phyloP scores from a whole-genome alignment of 2,113 vertebrate species.

The Lamprologus callipterus region DNA sequence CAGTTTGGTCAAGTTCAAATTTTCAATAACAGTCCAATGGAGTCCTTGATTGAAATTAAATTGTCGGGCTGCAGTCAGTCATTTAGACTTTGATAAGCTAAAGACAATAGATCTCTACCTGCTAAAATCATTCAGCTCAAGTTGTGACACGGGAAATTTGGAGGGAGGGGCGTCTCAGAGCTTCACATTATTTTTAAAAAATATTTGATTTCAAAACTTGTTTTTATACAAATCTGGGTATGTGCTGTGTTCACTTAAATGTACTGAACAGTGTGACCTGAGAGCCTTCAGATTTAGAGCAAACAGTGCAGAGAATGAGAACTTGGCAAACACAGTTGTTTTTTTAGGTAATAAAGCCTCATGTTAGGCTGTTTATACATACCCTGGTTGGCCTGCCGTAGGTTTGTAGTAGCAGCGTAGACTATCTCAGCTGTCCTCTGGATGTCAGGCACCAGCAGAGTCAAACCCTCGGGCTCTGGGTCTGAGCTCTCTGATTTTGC shows the following conservation, averaged over 20 bases:
- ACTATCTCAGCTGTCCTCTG: conserved; percentile 97
- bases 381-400: conserved; percentile 94
- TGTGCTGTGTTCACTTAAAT: not conserved
- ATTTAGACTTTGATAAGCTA: not conserved
- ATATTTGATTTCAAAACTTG: not conserved
- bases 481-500: conserved; percentile 87
- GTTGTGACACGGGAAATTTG: not conserved
- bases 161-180: not conserved
- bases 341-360: not conserved
- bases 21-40: not conserved
- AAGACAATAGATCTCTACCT: not conserved
- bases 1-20: not conserved
- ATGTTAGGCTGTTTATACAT: not conserved
- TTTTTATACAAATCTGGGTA: not conserved
- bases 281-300: not conserved
- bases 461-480: conserved; percentile 94
- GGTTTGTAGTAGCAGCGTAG: conserved; percentile 85
- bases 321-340: not conserved
- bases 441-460: conserved; percentile 94
- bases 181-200: not conserved
- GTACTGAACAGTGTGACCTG: not conserved
- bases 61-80: not conserved
- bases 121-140: not conserved
- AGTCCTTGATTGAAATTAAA: not conserved
- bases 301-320: not conserved